A percentile compares a stretch with the other conserved stretches of the same genome.
These are phyloP conservation scores for Gonioctena quinquepunctata DNA, from an alignment of 1,140 invertebrate genomes.

Conservation along the genomic window DNA sequence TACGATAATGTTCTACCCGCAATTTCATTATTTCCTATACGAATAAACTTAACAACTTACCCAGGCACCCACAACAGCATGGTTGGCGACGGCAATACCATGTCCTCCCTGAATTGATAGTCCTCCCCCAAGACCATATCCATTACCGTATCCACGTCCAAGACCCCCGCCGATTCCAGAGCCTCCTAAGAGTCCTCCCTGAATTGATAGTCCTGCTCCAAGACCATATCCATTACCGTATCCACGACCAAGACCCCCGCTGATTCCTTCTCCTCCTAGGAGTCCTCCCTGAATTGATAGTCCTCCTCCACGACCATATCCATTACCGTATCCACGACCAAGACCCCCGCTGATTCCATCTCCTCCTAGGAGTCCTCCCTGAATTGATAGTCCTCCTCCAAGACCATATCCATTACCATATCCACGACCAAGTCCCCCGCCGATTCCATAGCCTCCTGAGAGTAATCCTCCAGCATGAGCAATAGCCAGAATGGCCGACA, in stretches of 20 bases:
- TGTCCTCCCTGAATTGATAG: not conserved
- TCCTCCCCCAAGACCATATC: not conserved
- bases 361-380: too few species aligned
- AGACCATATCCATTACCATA: not conserved
- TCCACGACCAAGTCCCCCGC: not conserved
- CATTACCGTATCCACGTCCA: not conserved
- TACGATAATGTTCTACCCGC: too few species aligned
- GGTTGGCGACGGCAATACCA: not conserved
- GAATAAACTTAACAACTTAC: too few species aligned
- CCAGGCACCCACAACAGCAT: not conserved
- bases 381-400: too few species aligned
- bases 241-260: too few species aligned
- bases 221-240: too few species aligned
- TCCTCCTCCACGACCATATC: not conserved
- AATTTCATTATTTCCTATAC: too few species aligned
- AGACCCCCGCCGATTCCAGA: too few species aligned
- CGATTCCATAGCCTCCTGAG: not conserved
- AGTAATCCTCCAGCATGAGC: constrained; percentile 8
- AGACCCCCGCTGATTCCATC: not conserved
- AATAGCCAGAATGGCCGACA: not conserved
- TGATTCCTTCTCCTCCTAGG: too few species aligned
- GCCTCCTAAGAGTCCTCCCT: too few species aligned
- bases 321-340: not conserved
- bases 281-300: too few species aligned
- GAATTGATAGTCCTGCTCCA: too few species aligned